These are phyloP conservation scores for Barnardius zonarius DNA, from an alignment of 2,113 vertebrate genomes.

Conservation along the genomic window DNA sequence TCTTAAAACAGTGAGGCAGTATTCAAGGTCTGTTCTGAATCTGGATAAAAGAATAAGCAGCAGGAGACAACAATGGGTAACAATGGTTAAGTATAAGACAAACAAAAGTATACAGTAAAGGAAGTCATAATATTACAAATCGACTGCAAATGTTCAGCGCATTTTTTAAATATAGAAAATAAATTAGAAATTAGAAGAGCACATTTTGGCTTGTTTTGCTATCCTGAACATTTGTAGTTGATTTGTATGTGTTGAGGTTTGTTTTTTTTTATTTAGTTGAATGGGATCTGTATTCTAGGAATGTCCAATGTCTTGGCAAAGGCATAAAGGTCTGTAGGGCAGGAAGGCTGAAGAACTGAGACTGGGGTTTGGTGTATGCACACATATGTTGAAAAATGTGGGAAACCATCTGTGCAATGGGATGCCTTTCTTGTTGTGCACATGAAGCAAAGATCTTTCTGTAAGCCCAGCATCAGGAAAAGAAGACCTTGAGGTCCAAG, in stretches of 20 bases:
- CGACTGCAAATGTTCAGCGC: conserved; percentile 29
- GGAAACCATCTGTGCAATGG: not conserved
- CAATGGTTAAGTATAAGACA: conserved; percentile 42
- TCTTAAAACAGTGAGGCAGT: not conserved
- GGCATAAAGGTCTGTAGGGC: not conserved
- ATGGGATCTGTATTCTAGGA: not conserved
- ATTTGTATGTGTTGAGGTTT: not conserved
- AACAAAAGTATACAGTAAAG: conserved; percentile 46
- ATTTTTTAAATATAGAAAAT: conserved; percentile 21
- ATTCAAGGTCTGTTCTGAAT: conserved; percentile 13
- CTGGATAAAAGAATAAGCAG: conserved; percentile 13
- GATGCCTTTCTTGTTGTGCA: not conserved
- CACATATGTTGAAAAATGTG: not conserved
- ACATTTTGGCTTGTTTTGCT: conserved; percentile 31
- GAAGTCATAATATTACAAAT: conserved; percentile 51
- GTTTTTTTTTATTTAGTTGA: not conserved
- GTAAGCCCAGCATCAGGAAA: not conserved
- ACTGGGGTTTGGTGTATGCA: not conserved
- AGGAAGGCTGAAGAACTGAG: not conserved
- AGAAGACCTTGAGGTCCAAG: not conserved
- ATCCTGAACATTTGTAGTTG: conserved; percentile 5
- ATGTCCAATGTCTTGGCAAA: not conserved
- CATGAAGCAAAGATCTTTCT: not conserved
- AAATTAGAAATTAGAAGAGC: conserved; percentile 34
- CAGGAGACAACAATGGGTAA: conserved; percentile 9